These are phyloP conservation scores for Cybosia mesomella DNA, from an alignment of 2,888 invertebrate genomes.

Conservation along the genomic window DNA sequence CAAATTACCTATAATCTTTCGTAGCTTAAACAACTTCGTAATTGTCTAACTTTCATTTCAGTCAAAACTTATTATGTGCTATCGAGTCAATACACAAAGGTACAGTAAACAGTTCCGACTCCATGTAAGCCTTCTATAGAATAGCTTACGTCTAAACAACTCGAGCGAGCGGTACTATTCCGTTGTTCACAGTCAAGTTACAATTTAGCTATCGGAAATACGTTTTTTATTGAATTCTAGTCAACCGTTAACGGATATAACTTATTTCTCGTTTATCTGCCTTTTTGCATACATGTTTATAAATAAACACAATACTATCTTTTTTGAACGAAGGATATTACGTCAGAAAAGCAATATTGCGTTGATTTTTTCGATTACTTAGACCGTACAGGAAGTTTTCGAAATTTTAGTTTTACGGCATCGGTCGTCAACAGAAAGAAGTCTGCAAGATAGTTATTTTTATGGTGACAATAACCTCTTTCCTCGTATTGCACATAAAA, in stretches of 20 bases:
- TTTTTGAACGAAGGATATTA: no score
- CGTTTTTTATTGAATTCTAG: slow-evolving; percentile 32
- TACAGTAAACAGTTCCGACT: neutral
- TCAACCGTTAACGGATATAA: slow-evolving; percentile 20
- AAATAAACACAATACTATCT: neutral
- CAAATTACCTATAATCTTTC: no score
- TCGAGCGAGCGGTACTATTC: slow-evolving; percentile 26
- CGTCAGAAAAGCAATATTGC: no score
- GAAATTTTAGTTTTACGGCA: neutral
- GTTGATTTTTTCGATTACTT: no score
- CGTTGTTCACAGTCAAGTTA: slow-evolving; percentile 26
- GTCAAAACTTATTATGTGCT: neutral
- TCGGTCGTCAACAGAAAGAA: neutral
- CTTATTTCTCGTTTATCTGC: neutral
- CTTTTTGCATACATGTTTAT: neutral
- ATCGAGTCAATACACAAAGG: neutral
- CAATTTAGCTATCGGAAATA: slow-evolving; percentile 34
- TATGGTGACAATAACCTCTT: neutral
- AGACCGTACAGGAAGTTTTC: neutral
- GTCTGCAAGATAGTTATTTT: neutral
- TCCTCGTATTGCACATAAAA: neutral
- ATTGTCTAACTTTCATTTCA: no score
- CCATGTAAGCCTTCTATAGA: slow-evolving; percentile 22
- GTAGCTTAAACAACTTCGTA: no score
- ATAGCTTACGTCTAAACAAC: slow-evolving; percentile 24